Evolutionary conservation across 2,113 vertebrate genomes (phyloP).

Genomic region (Bombycilla garrulus): DNA sequence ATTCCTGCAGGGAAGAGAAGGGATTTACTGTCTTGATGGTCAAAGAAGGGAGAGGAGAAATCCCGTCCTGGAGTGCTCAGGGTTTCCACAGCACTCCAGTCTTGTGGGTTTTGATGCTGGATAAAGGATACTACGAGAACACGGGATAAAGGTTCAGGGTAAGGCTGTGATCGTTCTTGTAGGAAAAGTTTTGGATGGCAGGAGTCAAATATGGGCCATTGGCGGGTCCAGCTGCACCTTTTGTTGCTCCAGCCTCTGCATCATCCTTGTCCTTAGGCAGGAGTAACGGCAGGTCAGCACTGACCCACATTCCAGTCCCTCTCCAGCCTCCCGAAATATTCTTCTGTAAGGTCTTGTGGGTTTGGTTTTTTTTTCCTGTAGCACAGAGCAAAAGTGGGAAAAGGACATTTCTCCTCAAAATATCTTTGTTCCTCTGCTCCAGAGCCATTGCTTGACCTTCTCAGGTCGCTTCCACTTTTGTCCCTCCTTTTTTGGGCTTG

Average conservation of each 20-base stretch:
- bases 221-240: rapidly evolving
- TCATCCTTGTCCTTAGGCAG: neutral
- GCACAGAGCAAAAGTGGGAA: neutral
- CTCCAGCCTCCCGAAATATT: neutral
- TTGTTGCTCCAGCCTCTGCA: neutral
- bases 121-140: neutral
- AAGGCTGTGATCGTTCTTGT: neutral
- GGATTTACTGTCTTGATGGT: neutral
- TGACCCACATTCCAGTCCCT: neutral
- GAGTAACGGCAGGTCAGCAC: neutral
- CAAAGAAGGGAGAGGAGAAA: neutral
- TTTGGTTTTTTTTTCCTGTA: no score
- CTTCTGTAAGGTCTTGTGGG: neutral
- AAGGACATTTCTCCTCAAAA: neutral
- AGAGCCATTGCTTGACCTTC: neutral
- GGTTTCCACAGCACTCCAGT: neutral
- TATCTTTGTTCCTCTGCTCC: neutral
- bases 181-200: neutral
- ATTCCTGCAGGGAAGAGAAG: neutral
- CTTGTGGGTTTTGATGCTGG: neutral
- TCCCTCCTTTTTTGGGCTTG: neutral
- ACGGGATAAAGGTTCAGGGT: rapidly evolving
- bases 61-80: neutral
- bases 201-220: rapidly evolving
- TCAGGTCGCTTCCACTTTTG: neutral